Evolutionary conservation across 2,888 invertebrate species (phyloP), one percentile per base, ranked within the genome.

Genomic region (Melieria picta): DNA sequence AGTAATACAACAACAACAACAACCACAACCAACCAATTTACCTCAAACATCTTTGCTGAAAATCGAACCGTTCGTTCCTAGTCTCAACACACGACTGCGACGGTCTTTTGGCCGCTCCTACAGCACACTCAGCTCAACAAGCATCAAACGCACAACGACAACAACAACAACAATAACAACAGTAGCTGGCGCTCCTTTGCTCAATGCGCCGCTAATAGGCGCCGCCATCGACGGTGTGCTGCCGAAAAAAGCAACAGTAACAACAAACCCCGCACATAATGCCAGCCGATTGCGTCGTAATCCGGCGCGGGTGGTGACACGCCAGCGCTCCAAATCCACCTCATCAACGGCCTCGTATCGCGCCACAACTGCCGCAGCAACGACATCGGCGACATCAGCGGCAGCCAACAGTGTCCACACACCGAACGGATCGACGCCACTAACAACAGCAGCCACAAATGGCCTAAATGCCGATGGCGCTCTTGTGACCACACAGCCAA

Each of bases 31-130:
- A 76, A 78, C 79, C 79, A 80, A 83, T 77, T 80, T 85, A 83
- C 85, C 86, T 84, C 86, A 86, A 81, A 82, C 84, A 74, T 82
- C 83, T 78, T 80, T 86, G 81, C 82, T 87, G 80, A 87, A 86
- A 83, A 87, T 87, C 72, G 87, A 87, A 82, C 86, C 87, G 68
- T 87, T 87, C 77, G 85, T 87, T 82, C 87, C 87, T 84, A 85
- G 82, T 79, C 82, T 85, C 73, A 84, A 81, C 73, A 80, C 84
- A 77, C 81, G 84, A 76, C 81, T 84, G 75, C 82, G 83, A 52
- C 84, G 85, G 79, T 83, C 82, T 72, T 84, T 86, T 76, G 83
- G 84, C 75, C 84, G 87, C 76, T 87, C 87, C 50, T 85, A 87
- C 76, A 87, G 87, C 77, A 87, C 87, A 52, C 77, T 87, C 69